A percentile compares a stretch with the other conserved stretches of the same genome.
phyloP scores from a whole-genome alignment of 2,888 invertebrate species.

The Hydropsyche betteni region DNA sequence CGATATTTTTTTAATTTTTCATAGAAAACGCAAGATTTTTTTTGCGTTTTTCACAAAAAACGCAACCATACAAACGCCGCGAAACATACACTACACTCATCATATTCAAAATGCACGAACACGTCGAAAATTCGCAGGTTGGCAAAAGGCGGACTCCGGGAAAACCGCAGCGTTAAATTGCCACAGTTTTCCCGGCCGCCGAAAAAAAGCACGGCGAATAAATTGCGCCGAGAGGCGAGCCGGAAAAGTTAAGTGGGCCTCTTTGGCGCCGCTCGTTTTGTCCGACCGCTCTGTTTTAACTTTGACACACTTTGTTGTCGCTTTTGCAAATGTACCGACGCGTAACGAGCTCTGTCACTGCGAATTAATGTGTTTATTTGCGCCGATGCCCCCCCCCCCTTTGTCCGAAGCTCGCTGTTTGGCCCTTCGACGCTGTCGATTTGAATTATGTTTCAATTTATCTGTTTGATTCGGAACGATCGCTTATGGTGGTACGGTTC shows the following conservation, averaged over 20 bases:
- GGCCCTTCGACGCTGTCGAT: no score
- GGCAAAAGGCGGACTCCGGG: no score
- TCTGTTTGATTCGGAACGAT: no score
- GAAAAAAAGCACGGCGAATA: not conserved
- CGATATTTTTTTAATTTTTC: no score
- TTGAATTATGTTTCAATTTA: no score
- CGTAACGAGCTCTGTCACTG: conserved; percentile 36
- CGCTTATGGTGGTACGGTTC: no score
- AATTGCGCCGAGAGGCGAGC: conserved; percentile 16
- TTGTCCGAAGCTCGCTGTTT: not conserved
- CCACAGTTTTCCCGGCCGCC: not conserved
- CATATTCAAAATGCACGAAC: not conserved
- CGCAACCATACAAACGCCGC: no score
- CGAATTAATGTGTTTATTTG: conserved; percentile 39
- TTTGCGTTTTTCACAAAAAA: no score
- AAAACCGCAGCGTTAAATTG: conserved; percentile 9
- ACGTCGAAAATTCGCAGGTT: no score
- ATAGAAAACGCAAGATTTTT: no score
- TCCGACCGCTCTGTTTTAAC: conserved; percentile 27
- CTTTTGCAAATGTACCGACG: conserved; percentile 16
- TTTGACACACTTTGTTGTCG: conserved; percentile 39
- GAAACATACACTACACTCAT: no score
- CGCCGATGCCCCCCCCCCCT: conserved; percentile 3
- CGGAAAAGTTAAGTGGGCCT: conserved; percentile 14
- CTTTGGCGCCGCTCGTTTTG: conserved; percentile 1